Evolutionary conservation across 2,113 vertebrate species (phyloP), one percentile per base, ranked within the genome.

Genomic region (Lampris incognitus): DNA sequence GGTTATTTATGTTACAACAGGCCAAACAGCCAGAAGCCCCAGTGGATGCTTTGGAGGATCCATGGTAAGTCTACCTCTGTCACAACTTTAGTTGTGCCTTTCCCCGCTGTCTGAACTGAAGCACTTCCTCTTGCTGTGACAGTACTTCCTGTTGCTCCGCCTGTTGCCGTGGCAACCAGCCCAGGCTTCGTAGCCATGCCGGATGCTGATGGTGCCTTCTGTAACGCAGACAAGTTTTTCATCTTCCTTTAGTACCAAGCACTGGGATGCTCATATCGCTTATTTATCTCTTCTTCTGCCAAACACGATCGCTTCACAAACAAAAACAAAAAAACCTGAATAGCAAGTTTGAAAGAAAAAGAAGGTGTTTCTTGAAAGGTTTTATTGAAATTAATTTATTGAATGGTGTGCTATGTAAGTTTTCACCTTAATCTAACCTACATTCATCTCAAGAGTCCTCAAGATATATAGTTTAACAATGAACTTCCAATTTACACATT

Each of bases 131-230:
- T 72, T 36, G 66, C 66, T 42, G 63, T 46, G 10, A 51, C 4
- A 3, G 73, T 67, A 78, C 85, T 72, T 65, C 52, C 69, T 38
- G 78, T 36, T 52, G 71, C 70, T 39, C 75, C 66, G 24, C 83
- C 84, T 56, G 74, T 80, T 76, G 77, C 68, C 49, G 65, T 74
- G 39, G 88, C 8, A 71, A 79, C 71, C 61, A 10, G 71, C 42
- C 41, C 76, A 65, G 87, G 79, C 81, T 89, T 90, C 39, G 87
- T 56, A 77, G 89, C 85, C 91, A 91, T 92, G 75, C 66, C 13
- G 1, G 87, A 81, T 72, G 75, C 80, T 11, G 87, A 75, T 10
- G 88, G 59, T 69, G 78, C 79, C 65, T 81, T 91, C 92, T 94
- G 92, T 70, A 92, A 93, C 0, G 84, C 77, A 90, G 48, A 82